Percentiles rank a stretch among this genome's conserved stretches.
These are phyloP conservation scores for Periparus ater DNA, from an alignment of 2,797 vertebrate genomes.

Conservation along the genomic window DNA sequence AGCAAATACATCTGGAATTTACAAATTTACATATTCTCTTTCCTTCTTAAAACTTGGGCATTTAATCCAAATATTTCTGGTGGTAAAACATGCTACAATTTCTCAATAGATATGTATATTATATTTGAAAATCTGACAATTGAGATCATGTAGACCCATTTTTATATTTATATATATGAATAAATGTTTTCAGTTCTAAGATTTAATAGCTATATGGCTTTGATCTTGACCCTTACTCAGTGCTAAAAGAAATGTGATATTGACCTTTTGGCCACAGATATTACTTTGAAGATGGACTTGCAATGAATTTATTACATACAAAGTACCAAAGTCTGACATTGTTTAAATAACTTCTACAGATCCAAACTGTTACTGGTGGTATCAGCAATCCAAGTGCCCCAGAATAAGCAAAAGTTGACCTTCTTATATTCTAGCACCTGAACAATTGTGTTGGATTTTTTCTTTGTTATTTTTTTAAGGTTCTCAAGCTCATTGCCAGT, in stretches of 20 bases:
- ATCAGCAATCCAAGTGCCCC: not conserved
- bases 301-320: not conserved
- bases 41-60: not conserved
- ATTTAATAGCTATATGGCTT: not conserved
- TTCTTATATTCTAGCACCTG: not conserved
- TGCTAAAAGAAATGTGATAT: not conserved
- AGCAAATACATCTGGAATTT: not conserved
- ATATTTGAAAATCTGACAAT: not conserved
- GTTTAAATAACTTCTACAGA: not conserved
- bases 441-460: not conserved
- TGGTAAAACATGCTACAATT: not conserved
- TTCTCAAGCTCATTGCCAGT: not conserved
- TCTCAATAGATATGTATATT: not conserved
- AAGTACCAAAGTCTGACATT: not conserved
- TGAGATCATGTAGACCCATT: not conserved
- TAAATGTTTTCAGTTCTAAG: not conserved
- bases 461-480: not conserved
- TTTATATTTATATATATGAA: not conserved
- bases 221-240: not conserved
- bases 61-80: not conserved
- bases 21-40: not conserved
- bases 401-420: not conserved
- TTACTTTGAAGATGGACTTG: not conserved
- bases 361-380: not conserved
- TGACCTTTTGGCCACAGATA: not conserved